Conservation (phyloP, 2,888 invertebrate species). For the Sericinus montela region DNA sequence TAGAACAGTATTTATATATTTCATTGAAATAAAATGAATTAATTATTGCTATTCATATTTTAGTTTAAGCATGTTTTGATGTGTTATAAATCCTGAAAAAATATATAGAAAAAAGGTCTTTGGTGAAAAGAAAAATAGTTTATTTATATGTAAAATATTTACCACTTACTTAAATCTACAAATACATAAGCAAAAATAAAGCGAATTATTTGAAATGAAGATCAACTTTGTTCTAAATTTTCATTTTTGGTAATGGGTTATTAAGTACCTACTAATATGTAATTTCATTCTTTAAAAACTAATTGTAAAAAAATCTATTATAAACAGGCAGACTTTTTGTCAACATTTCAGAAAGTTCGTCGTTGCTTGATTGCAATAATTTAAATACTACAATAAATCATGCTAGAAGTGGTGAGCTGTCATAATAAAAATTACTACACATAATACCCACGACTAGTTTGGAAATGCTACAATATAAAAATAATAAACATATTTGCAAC, state of each 20-base stretch:
- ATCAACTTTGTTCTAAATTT: slow-evolving; percentile 62
- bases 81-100: not conserved
- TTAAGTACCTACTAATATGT: slow-evolving; percentile 64
- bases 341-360: not conserved
- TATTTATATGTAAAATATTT: slow-evolving; percentile 15
- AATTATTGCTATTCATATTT: too few relatives aligned
- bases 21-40: too few relatives aligned
- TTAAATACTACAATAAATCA: slow-evolving; percentile 28
- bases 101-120: slow-evolving; percentile 39
- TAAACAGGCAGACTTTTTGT: slow-evolving; percentile 6
- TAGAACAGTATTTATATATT: too few relatives aligned
- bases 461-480: slow-evolving; percentile 52
- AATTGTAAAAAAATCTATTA: slow-evolving; percentile 55
- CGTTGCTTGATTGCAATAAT: not conserved
- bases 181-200: slow-evolving; percentile 57
- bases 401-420: slow-evolving; percentile 30
- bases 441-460: slow-evolving; percentile 61
- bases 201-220: slow-evolving; percentile 47
- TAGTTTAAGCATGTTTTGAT: too few relatives aligned
- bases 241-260: slow-evolving; percentile 67
- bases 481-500: slow-evolving; percentile 25
- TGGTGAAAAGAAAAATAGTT: slow-evolving; percentile 50
- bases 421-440: slow-evolving; percentile 32
- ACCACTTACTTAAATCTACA: slow-evolving; percentile 28
- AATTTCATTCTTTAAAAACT: slow-evolving; percentile 51